Base-by-base conservation (phyloP, 2,888 invertebrate species). In the Andrena dorsata region DNA sequence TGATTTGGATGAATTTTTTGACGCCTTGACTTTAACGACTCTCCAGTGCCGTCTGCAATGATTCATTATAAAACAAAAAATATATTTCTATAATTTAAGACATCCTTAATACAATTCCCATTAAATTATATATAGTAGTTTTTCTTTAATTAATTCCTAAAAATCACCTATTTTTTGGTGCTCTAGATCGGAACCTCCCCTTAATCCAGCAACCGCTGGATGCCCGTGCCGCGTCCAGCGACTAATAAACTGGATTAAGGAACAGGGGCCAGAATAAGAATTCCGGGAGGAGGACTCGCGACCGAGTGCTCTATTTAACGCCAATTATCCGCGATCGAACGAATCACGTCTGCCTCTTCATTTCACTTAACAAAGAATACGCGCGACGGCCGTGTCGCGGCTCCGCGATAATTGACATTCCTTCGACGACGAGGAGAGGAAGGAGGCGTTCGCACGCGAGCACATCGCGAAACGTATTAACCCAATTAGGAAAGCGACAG, bases 401-500 rank as follows among this genome's bases (percentile, higher is more conserved):
- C 74, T 63, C 53, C 35, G 2, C 47, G 77, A 78, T 76, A 83
- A 86, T 83, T 77, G 73, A 64, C 65, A 78, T 80, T 80, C 60
- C 26, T 71, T 41, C 66, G 26, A 26, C 47, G 23, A 16, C 47
- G 64, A 10, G 74, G 61, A 26, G 63, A 13, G 13, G 60, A n/a
- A 13, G 49, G 75, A 71, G 51, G 20, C 51, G 28, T 69, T 65
- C 65, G n/a, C 61, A 41, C 13, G 41, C 41, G 41, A 41, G 41
- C 41, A 13, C 41, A 16, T 41, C 8, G 56, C 32, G 64, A 63
- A 60, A 74, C 77, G 64, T 84, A 70, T 87, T 86, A 86, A 87
- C 79, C 83, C 76, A 85, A 86, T 86, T 86, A 87, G 76, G 75
- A 61, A 60, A 58, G 71, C 75, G 72, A 74, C 77, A 73, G 77